These are phyloP conservation scores for Grammomys dolichurus DNA, from an alignment of 2,113 vertebrate species.

Conservation along the genomic window DNA sequence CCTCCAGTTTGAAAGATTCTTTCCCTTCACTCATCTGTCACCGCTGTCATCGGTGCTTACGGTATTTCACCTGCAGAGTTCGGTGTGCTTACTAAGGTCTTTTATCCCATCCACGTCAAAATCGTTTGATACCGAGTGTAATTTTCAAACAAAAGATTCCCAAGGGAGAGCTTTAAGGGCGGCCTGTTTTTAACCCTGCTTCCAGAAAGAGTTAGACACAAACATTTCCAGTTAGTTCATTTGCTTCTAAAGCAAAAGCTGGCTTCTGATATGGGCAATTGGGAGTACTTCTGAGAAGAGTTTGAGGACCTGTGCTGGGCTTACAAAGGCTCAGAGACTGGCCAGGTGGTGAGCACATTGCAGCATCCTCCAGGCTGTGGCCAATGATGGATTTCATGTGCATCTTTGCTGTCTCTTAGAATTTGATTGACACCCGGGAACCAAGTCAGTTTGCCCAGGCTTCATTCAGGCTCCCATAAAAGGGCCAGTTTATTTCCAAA, in stretches of 20 bases:
- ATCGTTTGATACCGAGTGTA: neutral
- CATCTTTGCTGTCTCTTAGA: neutral
- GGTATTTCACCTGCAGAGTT: neutral
- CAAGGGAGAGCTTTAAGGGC: neutral
- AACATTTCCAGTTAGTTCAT: constrained; percentile 16
- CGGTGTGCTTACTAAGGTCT: neutral
- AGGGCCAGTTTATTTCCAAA: neutral
- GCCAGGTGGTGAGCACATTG: constrained; percentile 66
- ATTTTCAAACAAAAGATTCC: constrained; percentile 58
- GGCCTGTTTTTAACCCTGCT: constrained; percentile 47
- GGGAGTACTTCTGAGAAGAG: neutral
- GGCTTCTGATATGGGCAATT: neutral
- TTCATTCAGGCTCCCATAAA: neutral
- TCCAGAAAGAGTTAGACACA: constrained; percentile 40
- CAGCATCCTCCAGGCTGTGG: neutral
- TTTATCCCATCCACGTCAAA: constrained; percentile 31
- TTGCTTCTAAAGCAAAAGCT: neutral
- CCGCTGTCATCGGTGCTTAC: constrained; percentile 11
- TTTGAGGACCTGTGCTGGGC: neutral
- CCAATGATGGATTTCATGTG: constrained; percentile 39
- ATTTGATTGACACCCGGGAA: fast-evolving
- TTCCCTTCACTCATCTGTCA: constrained; percentile 52
- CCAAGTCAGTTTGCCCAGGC: fast-evolving
- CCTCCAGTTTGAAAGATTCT: constrained; percentile 34
- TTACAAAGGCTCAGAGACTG: neutral